Evolutionary conservation across 1,140 invertebrate species (phyloP).

Genomic region (Brachionus angularis): DNA sequence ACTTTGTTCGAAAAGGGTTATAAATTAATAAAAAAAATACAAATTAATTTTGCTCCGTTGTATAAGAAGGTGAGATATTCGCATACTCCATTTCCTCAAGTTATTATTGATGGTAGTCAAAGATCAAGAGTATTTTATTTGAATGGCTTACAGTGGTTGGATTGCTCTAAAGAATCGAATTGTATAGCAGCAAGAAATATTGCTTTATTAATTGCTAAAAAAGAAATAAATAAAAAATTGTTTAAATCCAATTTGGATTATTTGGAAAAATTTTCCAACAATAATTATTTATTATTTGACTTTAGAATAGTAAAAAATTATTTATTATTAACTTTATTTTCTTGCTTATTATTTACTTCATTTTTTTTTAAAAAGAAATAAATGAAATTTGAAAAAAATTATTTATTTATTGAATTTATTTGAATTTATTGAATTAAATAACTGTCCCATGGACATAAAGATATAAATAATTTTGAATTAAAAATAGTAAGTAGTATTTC

Average conservation of each 20-base stretch:
- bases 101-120: conserved; percentile 8
- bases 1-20: conserved; percentile 14
- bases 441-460: no score
- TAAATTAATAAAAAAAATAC: conserved; percentile 1
- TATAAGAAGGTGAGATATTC: conserved; percentile 34
- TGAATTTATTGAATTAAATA: no score
- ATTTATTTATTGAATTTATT: no score
- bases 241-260: neutral
- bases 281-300: no score
- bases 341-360: no score
- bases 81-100: conserved; percentile 25
- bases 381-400: no score
- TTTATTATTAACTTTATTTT: no score
- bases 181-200: conserved; percentile 37
- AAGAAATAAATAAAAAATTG: neutral
- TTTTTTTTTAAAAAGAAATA: no score
- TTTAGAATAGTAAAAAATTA: no score
- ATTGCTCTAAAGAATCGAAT: conserved; percentile 11
- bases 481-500: no score
- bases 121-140: conserved; percentile 35
- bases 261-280: conserved; percentile 6
- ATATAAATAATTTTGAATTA: no score
- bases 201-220: conserved; percentile 19
- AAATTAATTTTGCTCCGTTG: neutral
- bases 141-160: conserved; percentile 32